These are phyloP conservation scores for Tamandua tetradactyla DNA, from an alignment of 2,797 vertebrate genomes.

Conservation along the genomic window DNA sequence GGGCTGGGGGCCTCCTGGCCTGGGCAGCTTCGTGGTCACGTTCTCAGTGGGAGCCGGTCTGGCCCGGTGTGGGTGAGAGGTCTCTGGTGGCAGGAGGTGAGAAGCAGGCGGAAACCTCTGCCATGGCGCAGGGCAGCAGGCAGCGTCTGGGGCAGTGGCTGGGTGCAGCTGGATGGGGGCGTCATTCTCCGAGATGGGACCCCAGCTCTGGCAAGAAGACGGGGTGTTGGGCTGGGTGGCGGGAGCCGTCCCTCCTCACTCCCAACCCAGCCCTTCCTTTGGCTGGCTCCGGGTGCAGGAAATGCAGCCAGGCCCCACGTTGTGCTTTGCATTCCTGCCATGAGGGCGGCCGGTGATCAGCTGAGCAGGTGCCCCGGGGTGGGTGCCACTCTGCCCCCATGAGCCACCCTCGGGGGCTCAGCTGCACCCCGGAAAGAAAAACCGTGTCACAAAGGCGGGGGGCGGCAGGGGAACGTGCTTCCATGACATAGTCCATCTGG, in stretches of 20 bases:
- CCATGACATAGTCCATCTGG: conserved; percentile 14
- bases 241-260: too few relatives aligned
- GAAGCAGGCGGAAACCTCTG: too few relatives aligned
- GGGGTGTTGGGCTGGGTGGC: too few relatives aligned
- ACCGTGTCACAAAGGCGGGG: conserved; percentile 47
- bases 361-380: neutral
- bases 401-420: conserved; percentile 9
- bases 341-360: neutral
- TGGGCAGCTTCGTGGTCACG: too few relatives aligned
- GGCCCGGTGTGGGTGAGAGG: too few relatives aligned
- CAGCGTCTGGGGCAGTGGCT: neutral
- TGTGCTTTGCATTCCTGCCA: neutral
- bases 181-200: too few relatives aligned
- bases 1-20: too few relatives aligned
- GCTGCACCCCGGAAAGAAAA: conserved; percentile 62
- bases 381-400: neutral
- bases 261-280: too few relatives aligned
- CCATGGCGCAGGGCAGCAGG: too few relatives aligned
- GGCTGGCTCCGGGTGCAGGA: neutral
- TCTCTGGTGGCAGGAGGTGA: too few relatives aligned
- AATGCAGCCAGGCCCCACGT: neutral
- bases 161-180: neutral
- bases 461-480: neutral
- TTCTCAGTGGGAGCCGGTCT: too few relatives aligned
- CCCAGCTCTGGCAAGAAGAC: too few relatives aligned